Conservation (phyloP, 2,888 invertebrate genomes). For the Hecatera dysodea region DNA sequence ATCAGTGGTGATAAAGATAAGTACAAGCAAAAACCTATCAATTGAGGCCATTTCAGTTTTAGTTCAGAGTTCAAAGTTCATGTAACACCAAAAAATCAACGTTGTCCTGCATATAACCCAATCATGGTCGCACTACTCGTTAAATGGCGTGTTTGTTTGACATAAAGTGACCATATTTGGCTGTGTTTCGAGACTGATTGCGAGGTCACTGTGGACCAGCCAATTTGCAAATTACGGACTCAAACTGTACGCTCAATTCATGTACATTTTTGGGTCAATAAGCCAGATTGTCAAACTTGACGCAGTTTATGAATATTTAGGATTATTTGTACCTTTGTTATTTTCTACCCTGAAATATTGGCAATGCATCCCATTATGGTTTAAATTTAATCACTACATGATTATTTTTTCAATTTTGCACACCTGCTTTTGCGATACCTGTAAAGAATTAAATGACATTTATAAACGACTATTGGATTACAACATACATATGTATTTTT, state of each 20-base stretch:
- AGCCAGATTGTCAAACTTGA: slow-evolving; percentile 13
- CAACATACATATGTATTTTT: no score
- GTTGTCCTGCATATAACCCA: neutral
- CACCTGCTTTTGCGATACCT: no score
- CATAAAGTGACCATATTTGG: slow-evolving; percentile 60
- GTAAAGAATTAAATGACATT: neutral
- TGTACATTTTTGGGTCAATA: slow-evolving; percentile 36
- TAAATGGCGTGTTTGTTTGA: slow-evolving; percentile 51
- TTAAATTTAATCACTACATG: no score
- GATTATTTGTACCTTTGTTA: neutral
- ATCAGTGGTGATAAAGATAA: no score
- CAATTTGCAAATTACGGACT: slow-evolving; percentile 64
- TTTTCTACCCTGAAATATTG: neutral
- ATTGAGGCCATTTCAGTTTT: no score
- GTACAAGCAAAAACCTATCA: no score
- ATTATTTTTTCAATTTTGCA: no score
- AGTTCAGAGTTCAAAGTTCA: neutral
- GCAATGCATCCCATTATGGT: neutral
- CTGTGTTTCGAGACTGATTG: slow-evolving; percentile 62
- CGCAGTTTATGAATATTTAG: neutral
- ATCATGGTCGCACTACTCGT: slow-evolving; percentile 37
- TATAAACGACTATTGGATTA: no score
- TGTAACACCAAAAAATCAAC: neutral
- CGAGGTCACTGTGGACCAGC: slow-evolving; percentile 53
- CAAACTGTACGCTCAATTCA: slow-evolving; percentile 54